phyloP scores from a whole-genome alignment of 1,140 invertebrate genomes.

The Scaptomyza graminum region DNA sequence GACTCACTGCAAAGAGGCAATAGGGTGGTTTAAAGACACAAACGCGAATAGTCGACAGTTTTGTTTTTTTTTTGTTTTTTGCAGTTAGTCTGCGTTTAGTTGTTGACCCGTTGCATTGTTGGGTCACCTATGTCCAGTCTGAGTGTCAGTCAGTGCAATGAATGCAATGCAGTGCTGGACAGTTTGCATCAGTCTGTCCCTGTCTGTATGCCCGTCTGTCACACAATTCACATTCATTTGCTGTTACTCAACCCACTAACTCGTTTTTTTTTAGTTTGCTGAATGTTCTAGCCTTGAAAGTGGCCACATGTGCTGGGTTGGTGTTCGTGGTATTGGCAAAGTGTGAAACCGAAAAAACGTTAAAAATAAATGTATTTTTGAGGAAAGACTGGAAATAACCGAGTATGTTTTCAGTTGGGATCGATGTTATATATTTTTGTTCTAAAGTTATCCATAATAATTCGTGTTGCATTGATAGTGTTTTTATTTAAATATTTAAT shows the following conservation, averaged over 20 bases:
- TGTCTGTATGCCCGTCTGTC: constrained; percentile 41
- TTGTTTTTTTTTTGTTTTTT: constrained; percentile 49
- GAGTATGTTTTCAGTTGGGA: too few species aligned
- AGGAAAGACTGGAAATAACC: background rate
- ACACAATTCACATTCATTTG: constrained; percentile 47
- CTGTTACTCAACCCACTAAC: constrained; percentile 1
- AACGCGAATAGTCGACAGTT: constrained; percentile 35
- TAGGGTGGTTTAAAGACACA: background rate
- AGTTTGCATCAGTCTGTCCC: constrained; percentile 27
- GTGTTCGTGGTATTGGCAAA: constrained; percentile 6
- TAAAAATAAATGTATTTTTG: too few species aligned
- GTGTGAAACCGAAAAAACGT: background rate
- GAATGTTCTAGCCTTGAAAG: constrained; percentile 18
- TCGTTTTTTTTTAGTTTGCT: background rate
- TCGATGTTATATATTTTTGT: too few species aligned
- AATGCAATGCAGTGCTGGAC: constrained; percentile 15
- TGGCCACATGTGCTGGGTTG: constrained; percentile 18
- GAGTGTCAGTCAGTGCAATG: constrained; percentile 1
- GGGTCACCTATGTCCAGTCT: constrained; percentile 31
- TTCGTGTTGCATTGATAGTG: too few species aligned
- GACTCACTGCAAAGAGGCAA: constrained; percentile 24
- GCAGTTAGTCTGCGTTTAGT: constrained; percentile 67
- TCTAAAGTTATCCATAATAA: too few species aligned
- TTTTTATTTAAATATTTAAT: too few species aligned
- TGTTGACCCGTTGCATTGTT: constrained; percentile 59